A percentile compares a stretch with the other conserved stretches of the same genome.
Evolutionary conservation across 2,797 vertebrate species (phyloP).

Genomic region (Falco columbarius): DNA sequence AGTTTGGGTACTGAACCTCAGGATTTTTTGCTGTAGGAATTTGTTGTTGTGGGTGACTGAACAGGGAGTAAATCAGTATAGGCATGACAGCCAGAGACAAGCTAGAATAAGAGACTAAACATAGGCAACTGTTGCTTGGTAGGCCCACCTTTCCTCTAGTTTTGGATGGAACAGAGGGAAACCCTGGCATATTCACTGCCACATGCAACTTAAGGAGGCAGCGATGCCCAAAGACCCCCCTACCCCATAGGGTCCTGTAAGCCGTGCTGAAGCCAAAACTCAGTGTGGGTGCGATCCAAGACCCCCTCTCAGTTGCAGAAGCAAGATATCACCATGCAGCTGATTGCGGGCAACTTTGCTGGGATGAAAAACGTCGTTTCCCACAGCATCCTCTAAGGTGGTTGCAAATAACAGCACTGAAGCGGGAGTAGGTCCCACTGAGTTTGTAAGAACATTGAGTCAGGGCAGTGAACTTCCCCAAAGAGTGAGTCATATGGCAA

Average conservation of each 20-base stretch:
- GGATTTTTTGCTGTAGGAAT: neutral
- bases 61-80: neutral
- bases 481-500: neutral
- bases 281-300: neutral
- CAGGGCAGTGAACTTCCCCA: neutral
- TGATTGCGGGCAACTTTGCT: neutral
- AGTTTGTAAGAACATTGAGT: neutral
- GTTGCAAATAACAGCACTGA: neutral
- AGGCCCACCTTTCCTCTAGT: neutral
- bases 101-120: neutral
- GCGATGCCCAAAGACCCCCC: neutral
- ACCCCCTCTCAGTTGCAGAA: neutral
- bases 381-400: too few relatives aligned
- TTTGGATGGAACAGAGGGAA: neutral
- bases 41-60: neutral
- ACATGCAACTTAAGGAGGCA: neutral
- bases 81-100: neutral
- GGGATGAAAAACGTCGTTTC: neutral
- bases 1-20: neutral
- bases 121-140: neutral
- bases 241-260: accelerated
- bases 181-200: neutral
- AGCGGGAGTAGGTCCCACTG: neutral
- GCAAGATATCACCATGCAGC: neutral
- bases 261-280: neutral